These are phyloP conservation scores for Hemistola chrysoprasaria DNA, from an alignment of 2,888 invertebrate genomes.

Conservation along the genomic window DNA sequence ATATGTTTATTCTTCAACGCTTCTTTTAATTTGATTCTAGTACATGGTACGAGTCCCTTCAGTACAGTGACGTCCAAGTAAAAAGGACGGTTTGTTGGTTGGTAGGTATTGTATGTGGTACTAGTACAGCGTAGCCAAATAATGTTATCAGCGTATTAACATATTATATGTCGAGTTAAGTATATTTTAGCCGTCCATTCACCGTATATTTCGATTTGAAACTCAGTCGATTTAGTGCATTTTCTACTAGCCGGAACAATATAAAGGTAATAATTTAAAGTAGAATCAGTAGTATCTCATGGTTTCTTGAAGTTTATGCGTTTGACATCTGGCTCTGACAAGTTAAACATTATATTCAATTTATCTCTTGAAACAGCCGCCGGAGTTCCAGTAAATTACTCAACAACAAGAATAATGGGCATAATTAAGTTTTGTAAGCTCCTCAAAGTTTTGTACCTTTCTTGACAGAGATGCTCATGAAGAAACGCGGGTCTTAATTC, in stretches of 20 bases:
- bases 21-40: too few species aligned
- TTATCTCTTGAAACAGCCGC: conserved; percentile 38
- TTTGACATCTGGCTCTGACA: conserved; percentile 45
- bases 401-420: conserved; percentile 34
- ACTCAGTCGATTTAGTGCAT: conserved; percentile 12
- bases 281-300: conserved; percentile 33
- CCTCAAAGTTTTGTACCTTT: conserved; percentile 27
- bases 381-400: conserved; percentile 35
- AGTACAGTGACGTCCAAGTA: too few species aligned
- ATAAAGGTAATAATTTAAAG: conserved; percentile 26
- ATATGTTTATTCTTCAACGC: too few species aligned
- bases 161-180: too few species aligned
- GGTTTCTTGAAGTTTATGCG: conserved; percentile 36
- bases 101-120: too few species aligned
- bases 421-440: conserved; percentile 35
- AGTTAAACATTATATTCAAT: conserved; percentile 44
- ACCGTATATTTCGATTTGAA: conserved; percentile 4
- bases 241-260: conserved; percentile 19
- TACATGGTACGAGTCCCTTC: too few species aligned
- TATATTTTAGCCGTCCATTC: conserved; percentile 1
- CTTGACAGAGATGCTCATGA: conserved; percentile 21
- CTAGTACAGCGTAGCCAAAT: too few species aligned
- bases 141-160: too few species aligned
- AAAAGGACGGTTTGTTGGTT: too few species aligned
- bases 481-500: conserved; percentile 10